Evolutionary conservation across 2,113 vertebrate species (phyloP).

Genomic region (Ammodytes dubius): DNA sequence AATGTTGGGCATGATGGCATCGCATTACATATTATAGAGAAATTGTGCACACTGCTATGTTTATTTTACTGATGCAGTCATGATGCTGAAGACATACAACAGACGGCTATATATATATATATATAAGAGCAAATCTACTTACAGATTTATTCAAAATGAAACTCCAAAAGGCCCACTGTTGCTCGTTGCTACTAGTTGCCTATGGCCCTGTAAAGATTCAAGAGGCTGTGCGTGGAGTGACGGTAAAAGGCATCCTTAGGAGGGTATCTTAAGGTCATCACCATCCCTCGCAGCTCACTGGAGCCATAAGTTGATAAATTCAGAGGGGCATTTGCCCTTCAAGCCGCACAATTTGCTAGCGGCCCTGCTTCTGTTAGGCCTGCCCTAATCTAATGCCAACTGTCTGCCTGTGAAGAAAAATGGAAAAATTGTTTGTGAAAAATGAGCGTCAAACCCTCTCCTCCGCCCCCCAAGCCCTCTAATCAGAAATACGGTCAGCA

Average conservation of each 20-base stretch:
- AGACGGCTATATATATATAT: slow-evolving; percentile 8
- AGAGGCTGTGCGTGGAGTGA: slow-evolving; percentile 61
- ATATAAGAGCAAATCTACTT: slow-evolving; percentile 26
- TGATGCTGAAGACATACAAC: slow-evolving; percentile 2
- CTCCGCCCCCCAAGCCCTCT: slow-evolving; percentile 66
- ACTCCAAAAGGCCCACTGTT: slow-evolving; percentile 16
- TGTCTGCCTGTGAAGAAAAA: slow-evolving; percentile 85
- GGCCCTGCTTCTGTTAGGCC: slow-evolving; percentile 81
- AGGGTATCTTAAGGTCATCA: slow-evolving; percentile 85
- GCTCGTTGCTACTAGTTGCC: slow-evolving; percentile 43
- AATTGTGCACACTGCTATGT: slow-evolving; percentile 3
- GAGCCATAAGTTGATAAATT: slow-evolving; percentile 86
- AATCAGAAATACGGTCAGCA: slow-evolving; percentile 81
- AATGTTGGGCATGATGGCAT: slow-evolving; percentile 4
- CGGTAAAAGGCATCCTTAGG: slow-evolving; percentile 79
- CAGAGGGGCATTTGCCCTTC: slow-evolving; percentile 86
- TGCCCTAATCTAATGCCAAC: slow-evolving; percentile 87
- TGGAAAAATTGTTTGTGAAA: slow-evolving; percentile 85
- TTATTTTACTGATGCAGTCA: slow-evolving; percentile 7
- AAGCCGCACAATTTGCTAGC: slow-evolving; percentile 83
- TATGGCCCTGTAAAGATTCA: slow-evolving; percentile 52
- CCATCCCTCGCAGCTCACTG: slow-evolving; percentile 79
- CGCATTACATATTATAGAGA: slow-evolving; percentile 5
- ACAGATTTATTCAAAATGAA: slow-evolving; percentile 59
- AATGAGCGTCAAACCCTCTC: slow-evolving; percentile 79